Evolutionary conservation across 2,113 vertebrate genomes (phyloP).

Genomic region (Ancistrus triradiatus): DNA sequence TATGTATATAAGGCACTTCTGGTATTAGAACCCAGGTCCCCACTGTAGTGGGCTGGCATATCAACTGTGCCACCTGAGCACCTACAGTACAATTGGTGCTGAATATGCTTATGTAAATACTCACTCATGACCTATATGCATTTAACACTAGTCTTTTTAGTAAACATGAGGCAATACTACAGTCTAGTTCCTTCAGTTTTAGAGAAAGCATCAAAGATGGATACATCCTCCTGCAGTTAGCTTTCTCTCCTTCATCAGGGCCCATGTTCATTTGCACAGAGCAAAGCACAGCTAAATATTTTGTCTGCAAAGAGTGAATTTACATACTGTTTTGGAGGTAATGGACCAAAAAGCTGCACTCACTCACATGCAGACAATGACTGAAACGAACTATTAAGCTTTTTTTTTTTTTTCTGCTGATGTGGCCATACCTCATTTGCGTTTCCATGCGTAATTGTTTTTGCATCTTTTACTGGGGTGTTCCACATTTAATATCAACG

Average conservation of each 20-base stretch:
- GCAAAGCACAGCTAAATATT: slow-evolving; percentile 47
- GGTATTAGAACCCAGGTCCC: too few relatives aligned
- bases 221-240: slow-evolving; percentile 1
- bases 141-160: slow-evolving; percentile 40
- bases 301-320: slow-evolving; percentile 45
- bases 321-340: slow-evolving; percentile 46
- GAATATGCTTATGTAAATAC: slow-evolving; percentile 1
- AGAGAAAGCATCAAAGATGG: slow-evolving; percentile 48
- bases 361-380: slow-evolving; percentile 42
- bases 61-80: too few relatives aligned
- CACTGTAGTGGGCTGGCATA: too few relatives aligned
- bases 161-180: slow-evolving; percentile 25
- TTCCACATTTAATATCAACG: slow-evolving; percentile 27
- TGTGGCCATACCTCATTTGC: slow-evolving; percentile 46
- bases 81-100: too few relatives aligned
- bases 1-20: too few relatives aligned
- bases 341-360: slow-evolving; percentile 43
- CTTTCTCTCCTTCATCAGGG: slow-evolving; percentile 35
- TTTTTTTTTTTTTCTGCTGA: slow-evolving; percentile 44
- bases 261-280: slow-evolving; percentile 50
- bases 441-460: slow-evolving; percentile 36
- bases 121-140: slow-evolving; percentile 25
- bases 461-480: slow-evolving; percentile 10
- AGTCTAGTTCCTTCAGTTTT: slow-evolving; percentile 30
- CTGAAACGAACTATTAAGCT: slow-evolving; percentile 46